Evolutionary conservation across 2,888 invertebrate genomes (phyloP), one percentile per base, ranked within the genome.

Genomic region (Orthosia gothica): DNA sequence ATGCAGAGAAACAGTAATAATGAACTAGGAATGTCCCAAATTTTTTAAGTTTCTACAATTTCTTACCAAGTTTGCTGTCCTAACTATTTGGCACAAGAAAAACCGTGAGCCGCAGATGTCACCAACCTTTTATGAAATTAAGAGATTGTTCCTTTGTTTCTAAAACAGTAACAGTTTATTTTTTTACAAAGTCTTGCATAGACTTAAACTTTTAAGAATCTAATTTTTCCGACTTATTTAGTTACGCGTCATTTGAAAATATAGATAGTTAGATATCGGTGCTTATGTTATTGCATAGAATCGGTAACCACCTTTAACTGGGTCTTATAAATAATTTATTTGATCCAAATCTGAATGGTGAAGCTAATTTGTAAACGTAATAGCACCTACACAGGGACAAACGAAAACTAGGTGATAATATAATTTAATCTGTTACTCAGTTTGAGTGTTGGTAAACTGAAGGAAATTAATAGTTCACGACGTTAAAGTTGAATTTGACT

Each of bases 281-380:
- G 45, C 9, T 12, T 1, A 57, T 26, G 15, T 66, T 18, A 45
- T 23, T 54, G 23, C 47, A 47, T 5, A 54, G 20, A 55, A 81
- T 61, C n/a, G 59, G n/a, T 73, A 71, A 12, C 58, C 18, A 76
- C 57, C 54, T 68, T 18, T 55, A 77, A 67, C 54, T 63, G 12
- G 70, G 66, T 40, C 79, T 70, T 45, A 82, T 79, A 63, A 58
- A 79, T 82, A 18, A 79, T 79, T 82, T 70, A 79, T 79, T 70
- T 58, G 70, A 77, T 82, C 70, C 63, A 62, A 79, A 77, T 67
- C 78, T 79, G 66, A 70, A 50, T 77, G 70, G 63, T 67, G 55
- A 57, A 64, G 52, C 65, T 70, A 70, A 82, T 79, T 82, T 79
- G 79, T 82, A 54, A 77, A 77, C 63, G 45, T 79, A 77, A 79